Evolutionary conservation across 2,113 vertebrate genomes (phyloP).

Genomic region (Archilochus colubris): DNA sequence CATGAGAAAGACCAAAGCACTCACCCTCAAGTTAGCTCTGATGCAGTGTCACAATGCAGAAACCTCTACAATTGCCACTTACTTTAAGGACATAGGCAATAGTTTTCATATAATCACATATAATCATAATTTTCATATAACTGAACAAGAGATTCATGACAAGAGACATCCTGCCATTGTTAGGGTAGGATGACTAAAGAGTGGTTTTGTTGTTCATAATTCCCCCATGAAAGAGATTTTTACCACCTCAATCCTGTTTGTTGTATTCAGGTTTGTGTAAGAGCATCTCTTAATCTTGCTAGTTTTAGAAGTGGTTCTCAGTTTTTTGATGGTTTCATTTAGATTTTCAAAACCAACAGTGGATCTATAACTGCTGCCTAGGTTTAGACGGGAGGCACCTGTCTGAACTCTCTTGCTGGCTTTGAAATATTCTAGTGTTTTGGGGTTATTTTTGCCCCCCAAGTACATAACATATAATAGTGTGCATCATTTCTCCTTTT

Average conservation of each 20-base stretch:
- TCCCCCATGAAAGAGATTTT: neutral
- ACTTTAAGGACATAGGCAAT: neutral
- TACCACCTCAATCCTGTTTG: neutral
- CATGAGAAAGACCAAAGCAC: neutral
- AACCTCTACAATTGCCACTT: neutral
- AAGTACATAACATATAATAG: neutral
- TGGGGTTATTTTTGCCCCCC: accelerated
- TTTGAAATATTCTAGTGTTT: neutral
- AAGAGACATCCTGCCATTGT: neutral
- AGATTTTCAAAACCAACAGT: neutral
- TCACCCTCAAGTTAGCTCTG: neutral
- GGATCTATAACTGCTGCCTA: neutral
- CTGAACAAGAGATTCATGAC: neutral
- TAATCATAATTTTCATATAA: neutral
- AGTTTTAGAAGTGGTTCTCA: neutral
- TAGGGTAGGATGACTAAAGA: neutral
- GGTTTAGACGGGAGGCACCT: neutral
- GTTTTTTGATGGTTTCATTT: neutral
- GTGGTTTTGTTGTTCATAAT: neutral
- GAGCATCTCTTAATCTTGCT: neutral
- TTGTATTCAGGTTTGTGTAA: neutral
- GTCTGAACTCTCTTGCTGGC: neutral
- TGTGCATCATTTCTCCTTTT: neutral
- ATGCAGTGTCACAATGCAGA: neutral
- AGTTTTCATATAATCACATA: neutral